These are phyloP conservation scores for Trimorus sp. DNA, from an alignment of 2,888 invertebrate genomes.

Conservation along the genomic window DNA sequence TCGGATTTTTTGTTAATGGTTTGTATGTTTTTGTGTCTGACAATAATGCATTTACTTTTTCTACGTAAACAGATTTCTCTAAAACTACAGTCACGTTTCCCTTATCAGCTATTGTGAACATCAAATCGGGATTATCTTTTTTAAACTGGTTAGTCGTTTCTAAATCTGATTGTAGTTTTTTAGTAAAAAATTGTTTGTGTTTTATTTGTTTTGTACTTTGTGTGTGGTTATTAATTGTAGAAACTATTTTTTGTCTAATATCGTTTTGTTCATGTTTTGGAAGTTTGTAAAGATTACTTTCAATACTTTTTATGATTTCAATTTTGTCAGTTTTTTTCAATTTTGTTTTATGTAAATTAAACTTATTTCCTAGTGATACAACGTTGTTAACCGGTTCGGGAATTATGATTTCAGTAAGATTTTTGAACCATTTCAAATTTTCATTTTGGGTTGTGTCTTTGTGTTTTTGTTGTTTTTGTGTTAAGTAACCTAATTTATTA, in stretches of 20 bases:
- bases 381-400: background rate
- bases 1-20: background rate
- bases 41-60: background rate
- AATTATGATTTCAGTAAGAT: too few relatives aligned
- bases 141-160: conserved; percentile 6
- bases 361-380: background rate
- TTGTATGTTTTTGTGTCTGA: background rate
- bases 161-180: background rate
- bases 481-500: too few relatives aligned
- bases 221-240: background rate
- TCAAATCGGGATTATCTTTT: background rate
- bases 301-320: background rate
- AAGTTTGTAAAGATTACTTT: background rate
- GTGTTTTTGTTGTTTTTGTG: too few relatives aligned
- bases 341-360: background rate
- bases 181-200: background rate
- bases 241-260: background rate
- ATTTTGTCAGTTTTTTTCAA: background rate
- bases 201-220: background rate
- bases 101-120: conserved; percentile 22
- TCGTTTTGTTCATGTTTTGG: background rate
- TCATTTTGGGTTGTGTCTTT: too few relatives aligned
- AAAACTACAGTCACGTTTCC: conserved; percentile 23
- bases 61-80: background rate
- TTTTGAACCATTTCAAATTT: too few relatives aligned